Evolutionary conservation across 2,113 vertebrate species (phyloP).

Genomic region (Australoheros scitulus): DNA sequence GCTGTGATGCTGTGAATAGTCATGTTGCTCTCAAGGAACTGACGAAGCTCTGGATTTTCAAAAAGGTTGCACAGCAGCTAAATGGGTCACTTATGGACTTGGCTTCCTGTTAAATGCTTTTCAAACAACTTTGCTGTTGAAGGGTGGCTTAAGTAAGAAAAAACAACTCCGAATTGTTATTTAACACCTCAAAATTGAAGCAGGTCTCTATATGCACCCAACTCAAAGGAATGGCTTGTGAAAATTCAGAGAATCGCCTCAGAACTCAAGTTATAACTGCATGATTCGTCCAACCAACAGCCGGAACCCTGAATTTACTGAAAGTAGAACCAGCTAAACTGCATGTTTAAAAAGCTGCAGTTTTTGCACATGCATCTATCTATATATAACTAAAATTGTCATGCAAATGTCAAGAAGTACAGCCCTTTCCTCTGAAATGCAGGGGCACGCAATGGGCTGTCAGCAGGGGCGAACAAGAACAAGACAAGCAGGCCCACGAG

Average conservation of each 20-base stretch:
- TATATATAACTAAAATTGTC: too few species aligned
- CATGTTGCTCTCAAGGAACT: background rate
- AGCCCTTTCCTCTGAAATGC: background rate
- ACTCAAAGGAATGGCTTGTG: background rate
- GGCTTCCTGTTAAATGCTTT: background rate
- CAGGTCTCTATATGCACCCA: background rate
- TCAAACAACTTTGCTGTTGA: background rate
- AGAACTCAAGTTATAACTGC: background rate
- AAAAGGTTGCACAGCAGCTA: background rate
- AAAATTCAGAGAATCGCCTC: background rate
- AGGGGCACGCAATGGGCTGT: background rate
- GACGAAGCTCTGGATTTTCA: background rate
- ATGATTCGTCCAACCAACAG: background rate
- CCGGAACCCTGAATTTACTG: background rate
- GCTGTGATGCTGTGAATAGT: background rate
- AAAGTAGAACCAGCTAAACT: background rate
- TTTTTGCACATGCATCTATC: background rate
- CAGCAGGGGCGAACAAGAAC: background rate
- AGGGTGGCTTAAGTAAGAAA: background rate
- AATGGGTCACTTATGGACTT: slow-evolving; percentile 3
- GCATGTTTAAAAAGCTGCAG: background rate
- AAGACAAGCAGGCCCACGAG: background rate
- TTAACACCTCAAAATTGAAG: background rate
- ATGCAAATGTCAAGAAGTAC: background rate
- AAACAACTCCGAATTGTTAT: background rate